Conservation (phyloP, 1,140 invertebrate species). For the Drosophila leontia region DNA sequence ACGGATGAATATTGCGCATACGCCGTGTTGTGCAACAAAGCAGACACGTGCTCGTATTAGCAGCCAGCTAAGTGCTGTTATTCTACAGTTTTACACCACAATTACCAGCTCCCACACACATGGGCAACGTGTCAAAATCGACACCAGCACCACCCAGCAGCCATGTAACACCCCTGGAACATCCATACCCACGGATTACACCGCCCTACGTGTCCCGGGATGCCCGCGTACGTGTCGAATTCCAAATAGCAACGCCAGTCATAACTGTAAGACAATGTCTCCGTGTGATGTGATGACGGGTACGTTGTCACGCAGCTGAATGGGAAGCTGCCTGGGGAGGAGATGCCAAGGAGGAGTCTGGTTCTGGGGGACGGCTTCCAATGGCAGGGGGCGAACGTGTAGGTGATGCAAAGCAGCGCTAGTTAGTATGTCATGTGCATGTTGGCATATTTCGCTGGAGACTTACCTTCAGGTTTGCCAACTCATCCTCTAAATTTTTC, state of each 20-base stretch:
- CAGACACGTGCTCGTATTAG: conserved; percentile 74
- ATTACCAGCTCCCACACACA: conserved; percentile 62
- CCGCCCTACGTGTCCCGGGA: conserved; percentile 61
- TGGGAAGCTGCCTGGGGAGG: conserved; percentile 10
- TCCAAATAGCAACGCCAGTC: conserved; percentile 74
- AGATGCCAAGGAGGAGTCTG: not conserved
- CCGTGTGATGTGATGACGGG: conserved; percentile 48
- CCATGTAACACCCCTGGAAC: conserved; percentile 2
- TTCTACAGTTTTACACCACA: conserved; percentile 80
- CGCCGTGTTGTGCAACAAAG: conserved; percentile 54
- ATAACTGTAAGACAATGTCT: conserved; percentile 80
- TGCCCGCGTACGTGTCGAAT: conserved; percentile 70
- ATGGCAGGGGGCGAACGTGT: conserved; percentile 20
- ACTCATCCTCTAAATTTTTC: not conserved
- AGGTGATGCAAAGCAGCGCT: conserved; percentile 51
- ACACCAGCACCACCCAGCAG: conserved; percentile 18
- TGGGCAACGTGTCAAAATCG: conserved; percentile 57
- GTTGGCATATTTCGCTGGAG: conserved; percentile 55
- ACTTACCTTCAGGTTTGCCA: conserved; percentile 24
- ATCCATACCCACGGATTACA: conserved; percentile 37
- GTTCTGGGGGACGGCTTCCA: not conserved
- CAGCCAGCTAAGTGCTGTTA: conserved; percentile 77
- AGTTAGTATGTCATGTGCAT: conserved; percentile 66
- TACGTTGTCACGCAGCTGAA: conserved; percentile 43
- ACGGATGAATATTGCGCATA: conserved; percentile 30